Evolutionary conservation across 2,113 vertebrate species (phyloP).

Genomic region (Bufo gargarizans): DNA sequence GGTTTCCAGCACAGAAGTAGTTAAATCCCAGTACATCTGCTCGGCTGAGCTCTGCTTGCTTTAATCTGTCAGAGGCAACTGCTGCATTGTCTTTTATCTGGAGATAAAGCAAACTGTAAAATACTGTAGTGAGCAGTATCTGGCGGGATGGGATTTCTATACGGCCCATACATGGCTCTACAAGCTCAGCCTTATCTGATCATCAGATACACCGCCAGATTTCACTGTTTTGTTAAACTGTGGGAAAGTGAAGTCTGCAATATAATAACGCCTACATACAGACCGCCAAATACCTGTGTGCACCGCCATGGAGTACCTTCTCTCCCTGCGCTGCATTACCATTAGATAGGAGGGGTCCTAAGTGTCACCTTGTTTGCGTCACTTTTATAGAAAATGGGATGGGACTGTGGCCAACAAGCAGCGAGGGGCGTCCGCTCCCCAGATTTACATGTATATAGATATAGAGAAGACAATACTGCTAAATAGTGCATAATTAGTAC

Average conservation of each 20-base stretch:
- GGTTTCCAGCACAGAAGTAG: neutral
- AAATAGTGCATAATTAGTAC: too few species aligned
- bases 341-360: too few species aligned
- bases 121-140: neutral
- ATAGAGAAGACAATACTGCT: too few species aligned
- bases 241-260: constrained; percentile 1
- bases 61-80: constrained; percentile 19
- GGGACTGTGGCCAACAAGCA: too few species aligned
- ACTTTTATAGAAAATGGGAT: too few species aligned
- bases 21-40: neutral
- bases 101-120: constrained; percentile 49
- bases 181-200: constrained; percentile 17
- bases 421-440: too few species aligned
- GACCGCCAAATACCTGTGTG: neutral
- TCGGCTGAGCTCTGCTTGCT: neutral
- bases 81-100: constrained; percentile 18
- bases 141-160: constrained; percentile 24
- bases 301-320: too few species aligned
- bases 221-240: neutral
- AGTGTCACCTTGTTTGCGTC: too few species aligned
- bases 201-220: neutral
- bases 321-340: too few species aligned
- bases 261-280: neutral
- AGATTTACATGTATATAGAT: too few species aligned
- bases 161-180: constrained; percentile 17